Evolutionary conservation across 2,888 invertebrate species (phyloP).

Genomic region (Nemotelus nigrinus): DNA sequence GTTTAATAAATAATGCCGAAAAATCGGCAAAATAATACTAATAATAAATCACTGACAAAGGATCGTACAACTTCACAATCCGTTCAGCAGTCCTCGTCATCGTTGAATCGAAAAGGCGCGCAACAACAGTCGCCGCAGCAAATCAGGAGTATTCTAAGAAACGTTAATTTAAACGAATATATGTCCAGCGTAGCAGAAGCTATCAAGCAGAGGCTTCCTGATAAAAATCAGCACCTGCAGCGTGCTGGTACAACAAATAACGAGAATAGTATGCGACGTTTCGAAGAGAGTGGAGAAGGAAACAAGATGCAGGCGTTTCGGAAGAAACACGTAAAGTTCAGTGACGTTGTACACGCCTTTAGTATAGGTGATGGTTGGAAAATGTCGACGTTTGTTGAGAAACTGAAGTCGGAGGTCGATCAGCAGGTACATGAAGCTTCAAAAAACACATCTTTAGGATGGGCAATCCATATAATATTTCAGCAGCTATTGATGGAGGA

Average conservation of each 20-base stretch:
- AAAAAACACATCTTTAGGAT: background rate
- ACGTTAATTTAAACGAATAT: slow-evolving; percentile 14
- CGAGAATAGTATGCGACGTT: background rate
- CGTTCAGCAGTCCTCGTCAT: background rate
- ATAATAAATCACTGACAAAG: slow-evolving; percentile 9
- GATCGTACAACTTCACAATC: background rate
- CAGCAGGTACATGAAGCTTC: background rate
- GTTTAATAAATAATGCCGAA: slow-evolving; percentile 27
- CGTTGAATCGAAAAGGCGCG: background rate
- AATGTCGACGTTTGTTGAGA: slow-evolving; percentile 20
- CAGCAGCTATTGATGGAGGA: too few species aligned
- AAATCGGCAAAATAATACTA: background rate
- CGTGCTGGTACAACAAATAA: background rate
- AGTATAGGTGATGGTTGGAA: slow-evolving; percentile 29
- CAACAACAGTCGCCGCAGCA: background rate
- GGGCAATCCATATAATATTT: too few species aligned
- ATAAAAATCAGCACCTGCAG: background rate
- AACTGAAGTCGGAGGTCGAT: slow-evolving; percentile 32
- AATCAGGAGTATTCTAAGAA: slow-evolving; percentile 19
- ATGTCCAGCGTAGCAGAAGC: slow-evolving; percentile 8
- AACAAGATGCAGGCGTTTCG: background rate
- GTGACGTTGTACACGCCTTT: slow-evolving; percentile 32
- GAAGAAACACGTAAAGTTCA: slow-evolving; percentile 31
- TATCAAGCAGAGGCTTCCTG: background rate
- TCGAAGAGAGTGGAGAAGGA: background rate